Base-by-base conservation (phyloP, 2,888 invertebrate species). In the Euzophera pinguis region DNA sequence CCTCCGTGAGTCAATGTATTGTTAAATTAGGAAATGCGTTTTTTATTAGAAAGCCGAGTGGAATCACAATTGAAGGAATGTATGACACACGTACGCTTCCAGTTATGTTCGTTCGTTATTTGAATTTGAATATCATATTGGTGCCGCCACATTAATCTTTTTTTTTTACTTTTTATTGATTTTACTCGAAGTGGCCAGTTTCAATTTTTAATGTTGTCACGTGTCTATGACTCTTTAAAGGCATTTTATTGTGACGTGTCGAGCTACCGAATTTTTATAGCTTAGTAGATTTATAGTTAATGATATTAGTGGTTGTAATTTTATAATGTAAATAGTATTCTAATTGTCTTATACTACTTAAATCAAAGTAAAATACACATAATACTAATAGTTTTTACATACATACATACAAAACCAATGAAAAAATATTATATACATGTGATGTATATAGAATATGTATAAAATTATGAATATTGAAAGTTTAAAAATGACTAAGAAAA, bases 1-100 rank as follows among this genome's bases (percentile, higher is more conserved):
- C 71, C 78, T 75, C 65, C 39, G 27, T 86, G 87, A 87, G 75
- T 87, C 87, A 88, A 80, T 70, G 79, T 81, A 88, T 87, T 88
- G 87, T 88, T 88, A 85, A 88, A 87, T 89, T 89, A 86, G 88
- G 89, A 85, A 87, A 89, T 84, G 87, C 81, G 72, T 83, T 85
- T 87, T 89, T 87, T 88, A 87, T 86, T 85, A 81, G 77, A 77
- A 81, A 79, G 75, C 75, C 79, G 78, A 76, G 69, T 70, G 64
- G 87, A 87, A 86, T 88, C 75, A 82, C 80, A 88, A 87, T 84
- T 78, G 82, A 69, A 62, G 67, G 69, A 71, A 72, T 76, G 73
- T 74, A 75, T 76, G 75, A 78, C 72, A 79, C 82, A 82, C 80
- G 81, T 79, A 78, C 73, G 47, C 54, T 84, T 83, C 84, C 81